phyloP scores from a whole-genome alignment of 2,113 vertebrate genomes.

The Columba janthina region DNA sequence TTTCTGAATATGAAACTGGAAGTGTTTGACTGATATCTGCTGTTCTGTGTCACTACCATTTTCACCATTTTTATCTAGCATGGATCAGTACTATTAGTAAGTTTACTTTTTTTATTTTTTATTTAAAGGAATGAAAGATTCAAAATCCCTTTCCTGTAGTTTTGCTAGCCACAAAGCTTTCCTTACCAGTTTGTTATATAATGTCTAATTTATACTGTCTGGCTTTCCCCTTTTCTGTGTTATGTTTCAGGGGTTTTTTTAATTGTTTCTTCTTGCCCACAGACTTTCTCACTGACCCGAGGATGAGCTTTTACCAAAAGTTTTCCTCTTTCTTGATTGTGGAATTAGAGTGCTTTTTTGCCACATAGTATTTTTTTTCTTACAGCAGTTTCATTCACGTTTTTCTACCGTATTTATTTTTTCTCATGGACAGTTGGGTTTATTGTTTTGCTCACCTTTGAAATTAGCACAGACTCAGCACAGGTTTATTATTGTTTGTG shows the following conservation, averaged over 20 bases:
- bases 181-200: background rate
- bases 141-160: background rate
- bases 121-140: background rate
- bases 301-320: background rate
- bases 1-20: background rate
- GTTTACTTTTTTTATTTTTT: background rate
- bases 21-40: background rate
- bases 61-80: background rate
- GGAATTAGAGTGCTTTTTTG: background rate
- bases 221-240: background rate
- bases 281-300: background rate
- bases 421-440: background rate
- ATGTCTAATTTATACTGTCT: constrained; percentile 1
- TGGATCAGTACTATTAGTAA: background rate
- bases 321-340: background rate
- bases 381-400: background rate
- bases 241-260: background rate
- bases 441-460: background rate
- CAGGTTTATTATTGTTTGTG: background rate
- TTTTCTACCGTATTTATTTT: background rate
- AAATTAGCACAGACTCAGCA: background rate
- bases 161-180: background rate
- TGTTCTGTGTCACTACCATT: background rate
- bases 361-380: background rate
- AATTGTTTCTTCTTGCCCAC: background rate